Evolutionary conservation across 2,797 vertebrate species (phyloP), one percentile per base, ranked within the genome.

Genomic region (Eutrigla gurnardus): DNA sequence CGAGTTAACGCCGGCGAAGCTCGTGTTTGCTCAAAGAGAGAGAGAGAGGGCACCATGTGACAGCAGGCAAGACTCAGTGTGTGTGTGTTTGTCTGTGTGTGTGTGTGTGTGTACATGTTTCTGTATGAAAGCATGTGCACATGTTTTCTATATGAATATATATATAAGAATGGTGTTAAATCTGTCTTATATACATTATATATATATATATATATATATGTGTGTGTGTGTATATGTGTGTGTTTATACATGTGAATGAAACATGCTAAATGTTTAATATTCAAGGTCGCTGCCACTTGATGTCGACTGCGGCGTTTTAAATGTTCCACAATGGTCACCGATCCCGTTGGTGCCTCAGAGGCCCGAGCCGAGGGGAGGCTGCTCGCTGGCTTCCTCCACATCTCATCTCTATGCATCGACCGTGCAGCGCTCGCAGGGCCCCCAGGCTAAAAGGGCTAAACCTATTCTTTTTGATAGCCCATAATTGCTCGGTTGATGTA

Each of bases 401-500:
- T 89, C 88, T 89, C 77, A 86, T 90, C 82, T 86, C 86, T 68
- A 80, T 82, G 82, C 85, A 84, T 86, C 86, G 50, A 77, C 84
- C n/a, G 76, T 87, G 88, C 81, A 74, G 78, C 65, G 50, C 82
- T 77, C 25, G 65, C 57, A 86, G 74, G 67, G 85, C 94, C 90
- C 77, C 83, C 25, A 25, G 25, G 25, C 25, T 25, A 25, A 25
- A 25, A 25, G 39, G 91, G 93, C 92, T 86, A 81, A 91, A 86
- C 88, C 75, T 87, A 89, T 91, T 92, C 90, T 91, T 90, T 92
- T 88, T 92, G 91, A 91, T 94, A 90, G 92, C 86, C 92, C 91
- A 91, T 94, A 94, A 94, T 93, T 93, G 93, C 93, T 91, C 67
- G 73, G 88, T 86, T 95, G 93, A 95, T 95, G 93, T 94, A 95